A percentile compares a stretch with the other conserved stretches of the same genome.
Evolutionary conservation across 2,113 vertebrate species (phyloP).

Genomic region (Caloenas nicobarica): DNA sequence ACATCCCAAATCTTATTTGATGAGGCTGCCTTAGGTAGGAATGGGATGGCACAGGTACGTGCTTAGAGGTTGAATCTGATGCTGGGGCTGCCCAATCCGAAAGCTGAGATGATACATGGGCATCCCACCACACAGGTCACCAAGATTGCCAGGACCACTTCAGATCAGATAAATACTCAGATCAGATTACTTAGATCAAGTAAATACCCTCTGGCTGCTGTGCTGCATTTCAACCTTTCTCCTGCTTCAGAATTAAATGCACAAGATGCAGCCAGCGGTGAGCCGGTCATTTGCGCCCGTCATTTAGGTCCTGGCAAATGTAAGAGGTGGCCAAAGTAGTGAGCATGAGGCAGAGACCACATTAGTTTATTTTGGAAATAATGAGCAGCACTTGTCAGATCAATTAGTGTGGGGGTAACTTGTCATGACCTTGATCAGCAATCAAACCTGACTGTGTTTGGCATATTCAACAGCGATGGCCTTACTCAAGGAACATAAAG

Average conservation of each 20-base stretch:
- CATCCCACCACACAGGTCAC: neutral
- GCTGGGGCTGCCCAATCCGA: neutral
- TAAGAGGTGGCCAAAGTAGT: neutral
- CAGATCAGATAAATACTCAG: too few relatives aligned
- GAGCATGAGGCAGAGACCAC: neutral
- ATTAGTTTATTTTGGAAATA: neutral
- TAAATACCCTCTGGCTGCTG: neutral
- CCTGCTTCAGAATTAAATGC: neutral
- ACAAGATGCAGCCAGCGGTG: neutral
- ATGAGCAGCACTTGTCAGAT: neutral
- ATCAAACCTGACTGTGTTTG: neutral
- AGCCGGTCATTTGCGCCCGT: neutral
- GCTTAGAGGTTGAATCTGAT: neutral
- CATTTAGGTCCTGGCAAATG: neutral
- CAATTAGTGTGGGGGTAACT: neutral
- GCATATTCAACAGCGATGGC: neutral
- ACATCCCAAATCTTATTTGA: neutral
- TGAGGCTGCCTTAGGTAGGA: neutral
- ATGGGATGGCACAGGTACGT: neutral
- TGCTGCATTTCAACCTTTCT: neutral
- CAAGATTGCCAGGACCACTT: neutral
- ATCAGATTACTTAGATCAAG: too few relatives aligned
- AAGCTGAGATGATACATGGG: neutral
- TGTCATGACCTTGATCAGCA: neutral
- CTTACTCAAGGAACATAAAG: neutral